Evolutionary conservation across 2,797 vertebrate genomes (phyloP).

Genomic region (Gorsachius magnificus): DNA sequence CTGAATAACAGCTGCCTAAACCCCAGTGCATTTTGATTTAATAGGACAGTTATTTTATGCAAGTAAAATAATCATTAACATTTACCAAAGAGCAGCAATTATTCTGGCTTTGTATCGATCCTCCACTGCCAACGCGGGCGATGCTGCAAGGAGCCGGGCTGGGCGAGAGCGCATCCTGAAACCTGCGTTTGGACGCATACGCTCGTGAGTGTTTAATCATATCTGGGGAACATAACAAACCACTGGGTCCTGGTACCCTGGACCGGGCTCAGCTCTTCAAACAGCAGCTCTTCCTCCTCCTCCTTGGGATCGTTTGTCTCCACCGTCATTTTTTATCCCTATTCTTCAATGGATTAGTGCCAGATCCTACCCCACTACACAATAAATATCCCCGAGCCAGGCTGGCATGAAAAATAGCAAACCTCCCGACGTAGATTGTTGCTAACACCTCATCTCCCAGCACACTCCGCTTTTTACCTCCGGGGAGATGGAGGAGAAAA

Average conservation of each 20-base stretch:
- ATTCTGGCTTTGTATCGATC: neutral
- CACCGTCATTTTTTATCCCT: neutral
- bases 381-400: neutral
- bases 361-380: neutral
- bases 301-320: neutral
- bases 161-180: neutral
- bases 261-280: neutral
- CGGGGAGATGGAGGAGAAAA: neutral
- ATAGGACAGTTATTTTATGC: constrained; percentile 20
- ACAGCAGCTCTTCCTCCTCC: neutral
- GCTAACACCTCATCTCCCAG: neutral
- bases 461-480: neutral
- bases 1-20: constrained; percentile 17
- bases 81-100: neutral
- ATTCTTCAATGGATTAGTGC: neutral
- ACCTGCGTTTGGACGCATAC: fast-evolving
- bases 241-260: fast-evolving
- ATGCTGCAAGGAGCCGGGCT: neutral
- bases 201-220: fast-evolving
- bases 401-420: neutral
- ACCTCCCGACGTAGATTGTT: neutral
- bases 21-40: neutral
- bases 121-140: fast-evolving
- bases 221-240: fast-evolving
- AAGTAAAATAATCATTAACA: constrained; percentile 58